Conservation (phyloP, 2,113 vertebrate species). For the Hydrochoerus hydrochaeris region DNA sequence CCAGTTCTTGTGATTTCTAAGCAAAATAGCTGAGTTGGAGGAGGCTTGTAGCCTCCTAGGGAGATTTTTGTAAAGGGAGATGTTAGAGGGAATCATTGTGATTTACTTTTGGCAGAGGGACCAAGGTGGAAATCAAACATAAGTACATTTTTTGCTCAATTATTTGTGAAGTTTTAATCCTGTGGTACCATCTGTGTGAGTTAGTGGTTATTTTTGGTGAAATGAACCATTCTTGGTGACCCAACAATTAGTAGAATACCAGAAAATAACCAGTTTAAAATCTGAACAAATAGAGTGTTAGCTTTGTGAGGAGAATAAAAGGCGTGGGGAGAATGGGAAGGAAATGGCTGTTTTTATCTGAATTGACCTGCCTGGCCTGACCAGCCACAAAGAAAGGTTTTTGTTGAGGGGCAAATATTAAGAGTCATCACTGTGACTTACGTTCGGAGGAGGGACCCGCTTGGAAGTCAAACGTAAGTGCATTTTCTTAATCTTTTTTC, state of each 20-base stretch:
- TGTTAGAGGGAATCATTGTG: slow-evolving; percentile 35
- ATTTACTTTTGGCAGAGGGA: slow-evolving; percentile 50
- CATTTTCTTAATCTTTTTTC: slow-evolving; percentile 28
- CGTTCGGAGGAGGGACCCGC: background rate
- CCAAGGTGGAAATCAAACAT: slow-evolving; percentile 70
- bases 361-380: background rate
- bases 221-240: background rate
- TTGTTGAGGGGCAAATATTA: background rate
- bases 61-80: slow-evolving; percentile 53
- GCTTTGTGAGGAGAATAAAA: background rate
- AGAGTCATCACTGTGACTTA: slow-evolving; percentile 51
- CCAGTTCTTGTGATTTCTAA: slow-evolving; percentile 14
- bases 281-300: background rate
- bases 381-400: background rate
- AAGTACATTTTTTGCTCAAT: slow-evolving; percentile 67
- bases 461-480: slow-evolving; percentile 72
- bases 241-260: background rate
- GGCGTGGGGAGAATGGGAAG: background rate
- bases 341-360: background rate
- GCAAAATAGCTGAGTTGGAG: background rate
- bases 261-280: background rate
- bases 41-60: background rate
- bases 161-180: background rate
- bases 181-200: background rate
- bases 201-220: background rate